These are phyloP conservation scores for Mamestra brassicae DNA, from an alignment of 2,888 invertebrate species.

Conservation along the genomic window DNA sequence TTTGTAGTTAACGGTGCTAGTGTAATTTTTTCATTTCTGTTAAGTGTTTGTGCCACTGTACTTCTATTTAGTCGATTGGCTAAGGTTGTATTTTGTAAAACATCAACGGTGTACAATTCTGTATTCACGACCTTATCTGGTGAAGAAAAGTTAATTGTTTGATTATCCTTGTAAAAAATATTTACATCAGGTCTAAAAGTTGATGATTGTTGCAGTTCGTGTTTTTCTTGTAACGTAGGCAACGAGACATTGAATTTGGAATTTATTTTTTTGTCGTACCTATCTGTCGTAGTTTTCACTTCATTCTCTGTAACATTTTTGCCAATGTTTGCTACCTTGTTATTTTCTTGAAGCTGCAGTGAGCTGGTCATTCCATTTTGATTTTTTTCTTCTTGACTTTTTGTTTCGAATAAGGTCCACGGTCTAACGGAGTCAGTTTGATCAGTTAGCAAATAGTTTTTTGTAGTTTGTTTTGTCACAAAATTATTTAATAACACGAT, in stretches of 20 bases:
- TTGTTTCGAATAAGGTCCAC: not conserved
- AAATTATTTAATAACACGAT: conserved; percentile 58
- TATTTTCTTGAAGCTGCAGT: not conserved
- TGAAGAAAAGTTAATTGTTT: not conserved
- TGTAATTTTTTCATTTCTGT: not conserved
- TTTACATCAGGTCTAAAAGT: not conserved
- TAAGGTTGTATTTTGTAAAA: conserved; percentile 11
- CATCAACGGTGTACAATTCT: not conserved
- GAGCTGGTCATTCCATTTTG: not conserved
- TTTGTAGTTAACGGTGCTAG: not conserved
- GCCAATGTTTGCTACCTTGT: not conserved
- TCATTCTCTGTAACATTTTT: not conserved
- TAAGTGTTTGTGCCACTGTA: not conserved
- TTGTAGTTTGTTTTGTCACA: conserved; percentile 62
- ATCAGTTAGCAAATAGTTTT: conserved; percentile 13
- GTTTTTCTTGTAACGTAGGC: not conserved
- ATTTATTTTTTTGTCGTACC: not conserved
- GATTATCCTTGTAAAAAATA: not conserved
- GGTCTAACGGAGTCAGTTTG: not conserved
- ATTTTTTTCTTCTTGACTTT: not conserved
- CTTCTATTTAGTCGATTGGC: not conserved
- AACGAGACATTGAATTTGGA: not conserved
- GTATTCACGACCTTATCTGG: not conserved
- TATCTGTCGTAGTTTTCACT: not conserved
- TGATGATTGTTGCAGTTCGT: not conserved